These are phyloP conservation scores for Ardeotis arabs DNA, from an alignment of 2,113 vertebrate species.

Conservation along the genomic window DNA sequence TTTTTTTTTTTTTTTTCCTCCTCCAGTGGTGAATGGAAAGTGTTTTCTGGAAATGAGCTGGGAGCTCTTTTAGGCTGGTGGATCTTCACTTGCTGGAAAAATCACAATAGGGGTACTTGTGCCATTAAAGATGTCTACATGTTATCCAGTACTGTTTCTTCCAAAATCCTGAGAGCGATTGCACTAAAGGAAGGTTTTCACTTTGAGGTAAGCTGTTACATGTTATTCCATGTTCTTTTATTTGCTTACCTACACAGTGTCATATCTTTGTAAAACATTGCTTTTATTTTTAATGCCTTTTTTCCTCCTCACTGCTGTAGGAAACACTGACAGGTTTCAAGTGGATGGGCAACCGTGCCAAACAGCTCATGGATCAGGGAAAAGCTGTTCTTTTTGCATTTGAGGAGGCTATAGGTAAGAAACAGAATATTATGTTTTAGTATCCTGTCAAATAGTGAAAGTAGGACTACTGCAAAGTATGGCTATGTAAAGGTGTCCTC, in stretches of 20 bases:
- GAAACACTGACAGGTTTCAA: conserved; percentile 98
- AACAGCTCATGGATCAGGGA: conserved; percentile 87
- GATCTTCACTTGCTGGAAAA: conserved; percentile 93
- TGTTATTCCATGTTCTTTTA: not conserved
- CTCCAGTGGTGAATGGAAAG: conserved; percentile 89
- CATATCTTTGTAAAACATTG: not conserved
- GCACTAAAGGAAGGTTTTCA: conserved; percentile 96
- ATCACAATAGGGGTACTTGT: conserved; percentile 71
- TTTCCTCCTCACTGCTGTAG: conserved; percentile 61
- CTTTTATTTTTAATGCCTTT: not conserved
- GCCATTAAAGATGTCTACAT: conserved; percentile 90
- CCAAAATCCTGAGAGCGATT: conserved; percentile 94
- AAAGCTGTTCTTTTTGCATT: conserved; percentile 96
- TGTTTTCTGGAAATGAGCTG: conserved; percentile 94
- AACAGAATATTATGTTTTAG: not conserved
- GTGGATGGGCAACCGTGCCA: conserved; percentile 97
- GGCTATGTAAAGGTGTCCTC: not conserved
- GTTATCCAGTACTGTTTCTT: conserved; percentile 96
- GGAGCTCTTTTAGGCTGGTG: conserved; percentile 96
- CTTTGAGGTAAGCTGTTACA: conserved; percentile 84
- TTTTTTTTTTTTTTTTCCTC: not conserved
- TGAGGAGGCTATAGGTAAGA: conserved; percentile 96
- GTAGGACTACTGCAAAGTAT: not conserved
- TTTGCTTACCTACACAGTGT: not conserved
- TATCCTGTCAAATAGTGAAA: not conserved